Evolutionary conservation across 2,113 vertebrate species (phyloP), one percentile per base, ranked within the genome.

Genomic region (Myrmecophaga tridactyla): DNA sequence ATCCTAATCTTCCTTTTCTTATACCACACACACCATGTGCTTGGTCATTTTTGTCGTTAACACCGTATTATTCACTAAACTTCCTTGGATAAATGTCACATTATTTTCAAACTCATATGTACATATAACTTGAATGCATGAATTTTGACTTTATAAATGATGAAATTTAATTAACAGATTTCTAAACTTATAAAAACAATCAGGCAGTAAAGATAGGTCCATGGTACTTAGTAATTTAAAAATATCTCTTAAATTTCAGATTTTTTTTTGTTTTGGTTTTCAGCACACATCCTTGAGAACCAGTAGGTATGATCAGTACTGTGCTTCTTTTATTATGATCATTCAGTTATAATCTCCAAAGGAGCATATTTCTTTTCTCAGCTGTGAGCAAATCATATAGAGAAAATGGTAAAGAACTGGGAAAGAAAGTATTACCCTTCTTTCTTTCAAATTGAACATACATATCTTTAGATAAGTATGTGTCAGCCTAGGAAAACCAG

Each of bases 41-140:
- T n/a, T 53, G 51, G 20, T 0, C 14, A 13, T 15, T 4, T 27
- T 1, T 3, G 29, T 5, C 21, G 2, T 11, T 69, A 12, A 2
- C 20, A 29, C 20, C 27, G 3, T 11, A 1, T 12, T 87, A 10
- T 14, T 87, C 12, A 63, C 13, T 83, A 13, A 82, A 56, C 12
- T 90, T 3, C 3, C 34, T 60, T 65, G 3, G 29, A 41, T 70
- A 92, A 5, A 65, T 29, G 8, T 25, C 18, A 51, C 7, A 67
- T 60, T 78, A 12, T 51, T 2, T 84, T 46, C 34, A 70, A 6
- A 53, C 11, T 14, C 9, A 53, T 17, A 53, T 17, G 18, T 17
- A 17, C 9, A 53, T 17, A 53, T 17, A 90, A 27, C n/a, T 86
- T 86, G 84, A 29, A 29, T 51, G 23, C 9, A 48, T 70, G 6